Percentiles rank a stretch among this genome's conserved stretches.
Conservation (phyloP, 2,888 invertebrate genomes). For the Callyntrura sp. region DNA sequence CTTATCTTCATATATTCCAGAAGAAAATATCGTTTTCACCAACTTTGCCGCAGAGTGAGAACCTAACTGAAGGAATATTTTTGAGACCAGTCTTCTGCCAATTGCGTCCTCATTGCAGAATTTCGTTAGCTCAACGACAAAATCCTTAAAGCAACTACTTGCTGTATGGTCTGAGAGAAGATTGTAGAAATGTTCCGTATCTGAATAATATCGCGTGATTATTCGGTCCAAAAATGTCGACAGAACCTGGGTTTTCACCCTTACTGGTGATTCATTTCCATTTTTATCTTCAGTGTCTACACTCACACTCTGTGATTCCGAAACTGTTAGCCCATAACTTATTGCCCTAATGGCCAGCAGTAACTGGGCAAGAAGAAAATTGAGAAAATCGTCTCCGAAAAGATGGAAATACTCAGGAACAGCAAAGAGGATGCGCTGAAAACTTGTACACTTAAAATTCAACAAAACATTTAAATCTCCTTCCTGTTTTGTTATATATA, state of each 20-base stretch:
- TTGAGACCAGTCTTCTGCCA: slow-evolving; percentile 76
- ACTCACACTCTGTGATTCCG: not conserved
- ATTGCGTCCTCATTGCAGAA: slow-evolving; percentile 75
- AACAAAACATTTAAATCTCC: not conserved
- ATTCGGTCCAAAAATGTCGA: slow-evolving; percentile 76
- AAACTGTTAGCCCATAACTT: slow-evolving; percentile 56
- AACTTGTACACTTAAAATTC: slow-evolving; percentile 79
- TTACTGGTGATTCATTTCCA: slow-evolving; percentile 34
- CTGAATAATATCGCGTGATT: slow-evolving; percentile 79
- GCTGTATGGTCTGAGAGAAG: not conserved
- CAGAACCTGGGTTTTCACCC: slow-evolving; percentile 71
- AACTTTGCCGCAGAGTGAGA: slow-evolving; percentile 75
- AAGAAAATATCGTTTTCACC: slow-evolving; percentile 72
- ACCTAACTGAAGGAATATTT: slow-evolving; percentile 78
- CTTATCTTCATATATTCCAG: not conserved
- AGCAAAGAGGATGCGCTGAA: slow-evolving; percentile 81
- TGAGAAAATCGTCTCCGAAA: slow-evolving; percentile 75
- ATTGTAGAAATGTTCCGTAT: slow-evolving; percentile 76
- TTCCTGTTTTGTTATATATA: not conserved
- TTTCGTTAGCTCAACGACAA: slow-evolving; percentile 56
- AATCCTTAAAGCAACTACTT: slow-evolving; percentile 74
- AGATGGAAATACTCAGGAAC: slow-evolving; percentile 80
- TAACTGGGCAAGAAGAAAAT: slow-evolving; percentile 77
- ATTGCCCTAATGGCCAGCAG: slow-evolving; percentile 68
- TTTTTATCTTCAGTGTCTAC: not conserved